Percentiles rank a stretch among this genome's conserved stretches.
Conservation (phyloP, 1,140 invertebrate species). For the Drosophila eugracilis region DNA sequence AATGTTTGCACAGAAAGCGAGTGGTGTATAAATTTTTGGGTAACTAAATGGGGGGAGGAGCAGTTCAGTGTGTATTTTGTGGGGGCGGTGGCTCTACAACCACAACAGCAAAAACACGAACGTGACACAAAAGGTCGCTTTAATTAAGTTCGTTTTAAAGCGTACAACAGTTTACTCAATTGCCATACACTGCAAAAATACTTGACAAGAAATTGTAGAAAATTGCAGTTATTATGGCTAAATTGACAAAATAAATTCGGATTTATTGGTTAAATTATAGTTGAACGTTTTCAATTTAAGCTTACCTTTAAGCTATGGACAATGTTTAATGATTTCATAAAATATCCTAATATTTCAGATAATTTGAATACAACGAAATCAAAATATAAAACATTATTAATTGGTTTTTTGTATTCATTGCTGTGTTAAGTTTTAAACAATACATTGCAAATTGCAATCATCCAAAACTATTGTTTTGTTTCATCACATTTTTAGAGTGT, state of each 20-base stretch:
- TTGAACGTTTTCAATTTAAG: background rate
- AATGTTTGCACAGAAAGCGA: conserved; percentile 29
- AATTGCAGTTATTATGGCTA: background rate
- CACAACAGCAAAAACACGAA: conserved; percentile 44
- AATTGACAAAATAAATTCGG: conserved; percentile 1
- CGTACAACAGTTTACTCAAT: conserved; percentile 52
- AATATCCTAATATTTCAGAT: no score
- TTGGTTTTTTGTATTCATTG: background rate
- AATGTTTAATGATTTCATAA: no score
- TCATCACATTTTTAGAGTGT: conserved; percentile 2
- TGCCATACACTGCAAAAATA: conserved; percentile 38
- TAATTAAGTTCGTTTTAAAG: conserved; percentile 72
- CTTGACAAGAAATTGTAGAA: no score
- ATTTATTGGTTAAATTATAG: background rate
- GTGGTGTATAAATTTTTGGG: background rate
- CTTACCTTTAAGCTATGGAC: no score
- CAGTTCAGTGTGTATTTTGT: background rate
- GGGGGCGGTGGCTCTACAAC: conserved; percentile 13
- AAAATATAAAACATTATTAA: no score
- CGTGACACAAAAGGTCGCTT: conserved; percentile 73
- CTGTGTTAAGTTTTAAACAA: background rate
- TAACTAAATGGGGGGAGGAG: background rate
- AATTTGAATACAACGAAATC: no score
- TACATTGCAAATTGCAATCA: background rate
- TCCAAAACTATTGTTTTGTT: background rate